A percentile compares a stretch with the other conserved stretches of the same genome.
These are phyloP conservation scores for Pseudolycoriella hygida DNA, from an alignment of 2,888 invertebrate genomes.

Conservation along the genomic window DNA sequence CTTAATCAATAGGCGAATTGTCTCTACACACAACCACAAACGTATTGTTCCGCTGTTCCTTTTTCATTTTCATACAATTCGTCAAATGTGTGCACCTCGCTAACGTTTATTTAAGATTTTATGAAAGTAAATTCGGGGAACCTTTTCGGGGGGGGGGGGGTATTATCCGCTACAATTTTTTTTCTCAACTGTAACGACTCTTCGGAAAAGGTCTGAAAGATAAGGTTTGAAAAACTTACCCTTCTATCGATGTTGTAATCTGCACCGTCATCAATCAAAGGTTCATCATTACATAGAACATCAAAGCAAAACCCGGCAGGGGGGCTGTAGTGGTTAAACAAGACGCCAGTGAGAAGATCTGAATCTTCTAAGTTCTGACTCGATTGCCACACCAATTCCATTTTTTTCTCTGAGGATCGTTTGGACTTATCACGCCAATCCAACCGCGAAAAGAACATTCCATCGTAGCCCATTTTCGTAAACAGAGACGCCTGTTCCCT, in stretches of 20 bases:
- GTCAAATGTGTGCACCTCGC: no score
- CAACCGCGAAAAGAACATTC: constrained; percentile 67
- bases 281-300: constrained; percentile 62
- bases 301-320: constrained; percentile 92
- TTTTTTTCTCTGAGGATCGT: constrained; percentile 38
- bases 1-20: no score
- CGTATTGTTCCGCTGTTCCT: no score
- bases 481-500: constrained; percentile 69
- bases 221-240: constrained; percentile 29
- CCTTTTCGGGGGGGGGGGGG: no score
- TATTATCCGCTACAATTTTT: no score
- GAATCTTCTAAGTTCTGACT: constrained; percentile 47
- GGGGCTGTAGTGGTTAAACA: constrained; percentile 67
- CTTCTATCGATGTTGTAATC: constrained; percentile 64
- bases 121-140: no score
- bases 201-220: no score
- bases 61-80: no score
- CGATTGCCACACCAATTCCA: constrained; percentile 75
- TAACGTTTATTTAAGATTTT: no score
- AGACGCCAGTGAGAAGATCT: constrained; percentile 65
- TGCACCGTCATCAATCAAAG: constrained; percentile 69
- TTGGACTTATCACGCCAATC: constrained; percentile 67
- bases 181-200: no score
- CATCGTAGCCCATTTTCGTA: constrained; percentile 76
- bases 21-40: no score